phyloP scores from a whole-genome alignment of 53 echinoderm and acorn worm genomes.

The Echinarachnius parma region DNA sequence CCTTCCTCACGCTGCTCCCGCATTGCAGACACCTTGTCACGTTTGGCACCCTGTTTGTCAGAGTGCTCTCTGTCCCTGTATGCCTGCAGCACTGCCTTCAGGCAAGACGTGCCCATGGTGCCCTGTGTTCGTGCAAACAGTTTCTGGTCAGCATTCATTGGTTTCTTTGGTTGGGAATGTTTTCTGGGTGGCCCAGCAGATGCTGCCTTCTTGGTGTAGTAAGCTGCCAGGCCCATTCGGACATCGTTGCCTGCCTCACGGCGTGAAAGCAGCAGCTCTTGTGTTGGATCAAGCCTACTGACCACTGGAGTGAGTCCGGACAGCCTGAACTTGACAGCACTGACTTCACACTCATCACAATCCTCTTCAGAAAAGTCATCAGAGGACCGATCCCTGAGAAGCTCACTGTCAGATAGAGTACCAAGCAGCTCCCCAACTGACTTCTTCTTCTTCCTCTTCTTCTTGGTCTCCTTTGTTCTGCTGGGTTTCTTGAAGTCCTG shows the following conservation, averaged over 20 bases:
- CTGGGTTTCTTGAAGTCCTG: slow-evolving; percentile 55
- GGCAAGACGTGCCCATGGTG: slow-evolving; percentile 94
- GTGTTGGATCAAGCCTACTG: slow-evolving; percentile 59
- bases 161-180: slow-evolving; percentile 55
- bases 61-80: slow-evolving; percentile 78
- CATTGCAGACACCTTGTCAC: slow-evolving; percentile 62
- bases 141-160: slow-evolving; percentile 77
- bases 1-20: slow-evolving; percentile 68
- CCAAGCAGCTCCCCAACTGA: slow-evolving; percentile 91
- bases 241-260: slow-evolving; percentile 87
- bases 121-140: slow-evolving; percentile 90
- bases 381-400: slow-evolving; percentile 52
- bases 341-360: slow-evolving; percentile 51
- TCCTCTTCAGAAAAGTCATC: slow-evolving; percentile 25
- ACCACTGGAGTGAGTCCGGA: slow-evolving; percentile 63
- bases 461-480: slow-evolving; percentile 18
- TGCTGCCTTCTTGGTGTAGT: slow-evolving; percentile 7
- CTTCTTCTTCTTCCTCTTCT: slow-evolving; percentile 59
- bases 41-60: slow-evolving; percentile 52
- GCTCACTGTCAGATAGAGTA: slow-evolving; percentile 54
- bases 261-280: slow-evolving; percentile 67
- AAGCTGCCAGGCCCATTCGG: slow-evolving; percentile 22
- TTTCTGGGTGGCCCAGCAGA: slow-evolving; percentile 48
- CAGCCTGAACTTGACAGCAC: slow-evolving; percentile 65
- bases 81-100: slow-evolving; percentile 91